Base-by-base conservation (phyloP, 1,140 invertebrate genomes). In the Contarinia nasturtii region DNA sequence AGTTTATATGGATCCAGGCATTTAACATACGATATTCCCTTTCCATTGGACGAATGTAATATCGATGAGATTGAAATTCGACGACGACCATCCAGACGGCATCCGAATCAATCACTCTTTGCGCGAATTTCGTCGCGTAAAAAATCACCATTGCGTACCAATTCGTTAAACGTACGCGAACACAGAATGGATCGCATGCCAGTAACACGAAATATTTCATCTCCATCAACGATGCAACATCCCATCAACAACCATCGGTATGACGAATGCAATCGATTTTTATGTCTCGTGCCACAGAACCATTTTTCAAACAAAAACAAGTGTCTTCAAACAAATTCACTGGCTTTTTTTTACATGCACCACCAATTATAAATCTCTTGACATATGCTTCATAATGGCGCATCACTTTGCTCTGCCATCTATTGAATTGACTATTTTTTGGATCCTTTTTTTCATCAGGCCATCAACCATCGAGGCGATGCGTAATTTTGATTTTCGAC, bases 31-130 rank as follows among this genome's bases (percentile, higher is more conserved):
- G 75, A 77, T 53, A 63, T 76, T 20, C 70, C 71, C 11, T 55
- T 77, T 14, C 71, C 75, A 2, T 71, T 68, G 8, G 75, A 78
- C 47, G 75, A 77, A 51, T 76, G 72, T 51, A 67, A 67, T 34
- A 58, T 52, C 3, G 61, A 63, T 15, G 58, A 58, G 48, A 57
- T 63, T 0, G 55, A 60, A 11, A 51, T 63, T 52, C 51, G 58
- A 4, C 57, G 59, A n/a, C 54, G 59, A 37, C 17, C 33, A 17
- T 37, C 33, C 8, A 46, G 37, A 36, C 21, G 46, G 27, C 19
- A 27, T 17, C 22, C 20, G 15, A 8, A 42, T 44, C 19, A 17
- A 37, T 44, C 34, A 21, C n/a, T 40, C 15, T 40, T 21, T 17
- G 14, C 20, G 5, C 14, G 22, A 45, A 22, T 45, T 19, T 8